Evolutionary conservation across 2,797 vertebrate species (phyloP).

Genomic region (Glyptemys insculpta): DNA sequence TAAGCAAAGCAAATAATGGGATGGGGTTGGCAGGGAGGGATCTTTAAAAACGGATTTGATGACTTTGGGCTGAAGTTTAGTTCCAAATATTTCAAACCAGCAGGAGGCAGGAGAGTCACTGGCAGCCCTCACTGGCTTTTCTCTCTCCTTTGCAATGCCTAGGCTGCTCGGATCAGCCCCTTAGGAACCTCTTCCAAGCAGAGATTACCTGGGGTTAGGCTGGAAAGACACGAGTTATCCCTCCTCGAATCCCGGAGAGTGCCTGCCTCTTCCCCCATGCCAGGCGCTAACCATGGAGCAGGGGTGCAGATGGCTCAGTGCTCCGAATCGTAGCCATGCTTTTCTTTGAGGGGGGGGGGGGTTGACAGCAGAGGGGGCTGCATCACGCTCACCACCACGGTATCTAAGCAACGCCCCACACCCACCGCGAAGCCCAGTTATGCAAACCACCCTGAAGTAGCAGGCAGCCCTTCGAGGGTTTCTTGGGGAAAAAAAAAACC

Average conservation of each 20-base stretch:
- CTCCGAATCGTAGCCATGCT: no score
- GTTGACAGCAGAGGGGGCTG: neutral
- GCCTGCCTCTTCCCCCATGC: neutral
- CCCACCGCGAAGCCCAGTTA: fast-evolving
- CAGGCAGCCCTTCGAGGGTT: neutral
- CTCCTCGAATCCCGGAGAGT: neutral
- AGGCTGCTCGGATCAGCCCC: neutral
- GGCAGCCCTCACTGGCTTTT: neutral
- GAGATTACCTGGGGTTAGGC: neutral
- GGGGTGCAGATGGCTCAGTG: neutral
- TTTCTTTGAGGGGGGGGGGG: neutral
- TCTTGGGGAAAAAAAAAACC: fast-evolving
- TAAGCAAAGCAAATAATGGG: conserved; percentile 65
- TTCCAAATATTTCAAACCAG: neutral
- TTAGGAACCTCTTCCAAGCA: neutral
- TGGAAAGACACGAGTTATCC: no score
- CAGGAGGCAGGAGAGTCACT: neutral
- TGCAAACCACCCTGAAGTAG: neutral
- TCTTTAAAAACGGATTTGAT: neutral
- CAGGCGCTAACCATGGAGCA: neutral
- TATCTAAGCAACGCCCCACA: conserved; percentile 66
- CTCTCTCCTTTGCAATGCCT: neutral
- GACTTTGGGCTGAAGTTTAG: neutral
- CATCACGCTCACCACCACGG: neutral
- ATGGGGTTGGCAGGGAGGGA: conserved; percentile 40